These are phyloP conservation scores for Hippopotamus amphibius DNA, from an alignment of 2,113 vertebrate genomes.

Conservation along the genomic window DNA sequence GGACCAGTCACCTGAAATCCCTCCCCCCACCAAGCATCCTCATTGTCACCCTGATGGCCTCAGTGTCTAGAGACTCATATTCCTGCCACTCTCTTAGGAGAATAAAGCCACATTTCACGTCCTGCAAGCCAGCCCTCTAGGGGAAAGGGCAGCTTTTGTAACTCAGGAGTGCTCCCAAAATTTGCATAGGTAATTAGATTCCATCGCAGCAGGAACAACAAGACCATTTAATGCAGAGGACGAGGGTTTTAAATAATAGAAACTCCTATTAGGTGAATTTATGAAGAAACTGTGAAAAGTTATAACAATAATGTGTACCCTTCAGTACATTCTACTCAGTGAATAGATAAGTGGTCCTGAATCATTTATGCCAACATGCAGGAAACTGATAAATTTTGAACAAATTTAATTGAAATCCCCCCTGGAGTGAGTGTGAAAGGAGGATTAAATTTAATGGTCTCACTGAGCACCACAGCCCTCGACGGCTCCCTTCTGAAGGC, in stretches of 20 bases:
- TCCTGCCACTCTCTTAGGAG: not conserved
- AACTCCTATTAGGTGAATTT: slow-evolving; percentile 82
- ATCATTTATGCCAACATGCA: slow-evolving; percentile 89
- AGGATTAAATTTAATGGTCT: slow-evolving; percentile 87
- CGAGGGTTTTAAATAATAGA: slow-evolving; percentile 80
- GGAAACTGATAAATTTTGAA: slow-evolving; percentile 89
- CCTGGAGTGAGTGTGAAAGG: slow-evolving; percentile 87
- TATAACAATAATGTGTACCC: slow-evolving; percentile 82
- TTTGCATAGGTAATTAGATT: slow-evolving; percentile 66
- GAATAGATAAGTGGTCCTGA: slow-evolving; percentile 85
- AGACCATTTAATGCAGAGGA: slow-evolving; percentile 52
- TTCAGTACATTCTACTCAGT: slow-evolving; percentile 79
- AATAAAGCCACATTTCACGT: slow-evolving; percentile 55
- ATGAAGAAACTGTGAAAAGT: slow-evolving; percentile 83
- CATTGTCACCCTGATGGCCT: rapidly evolving
- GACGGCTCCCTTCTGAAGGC: slow-evolving; percentile 77
- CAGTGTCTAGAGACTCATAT: rapidly evolving
- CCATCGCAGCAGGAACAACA: slow-evolving; percentile 51
- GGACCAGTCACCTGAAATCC: not conserved
- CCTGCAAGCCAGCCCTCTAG: slow-evolving; percentile 45
- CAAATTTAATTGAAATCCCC: slow-evolving; percentile 91
- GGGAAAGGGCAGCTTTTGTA: slow-evolving; percentile 62
- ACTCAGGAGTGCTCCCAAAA: slow-evolving; percentile 56
- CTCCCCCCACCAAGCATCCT: rapidly evolving
- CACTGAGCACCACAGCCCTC: slow-evolving; percentile 66